These are phyloP conservation scores for Sphaeramia orbicularis DNA, from an alignment of 2,797 vertebrate genomes.

Conservation along the genomic window DNA sequence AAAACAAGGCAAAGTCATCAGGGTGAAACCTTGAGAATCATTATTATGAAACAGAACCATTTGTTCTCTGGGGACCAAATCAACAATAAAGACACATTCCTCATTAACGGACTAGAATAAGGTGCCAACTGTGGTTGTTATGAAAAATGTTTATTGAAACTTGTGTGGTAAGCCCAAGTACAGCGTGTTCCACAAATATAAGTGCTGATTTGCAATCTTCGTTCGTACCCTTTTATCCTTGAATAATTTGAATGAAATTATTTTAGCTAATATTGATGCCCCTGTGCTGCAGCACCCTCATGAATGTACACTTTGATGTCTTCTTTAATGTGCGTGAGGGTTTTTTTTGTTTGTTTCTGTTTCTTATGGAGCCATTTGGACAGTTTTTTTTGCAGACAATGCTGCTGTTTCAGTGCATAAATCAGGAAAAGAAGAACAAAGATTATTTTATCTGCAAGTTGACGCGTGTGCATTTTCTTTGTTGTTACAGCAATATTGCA, in stretches of 20 bases:
- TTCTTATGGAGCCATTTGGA: conserved; percentile 31
- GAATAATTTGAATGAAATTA: conserved; percentile 77
- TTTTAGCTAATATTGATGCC: conserved; percentile 60
- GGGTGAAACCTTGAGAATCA: conserved; percentile 63
- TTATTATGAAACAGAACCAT: conserved; percentile 50
- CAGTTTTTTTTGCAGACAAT: conserved; percentile 53
- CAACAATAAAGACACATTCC: conserved; percentile 62
- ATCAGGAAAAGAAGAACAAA: conserved; percentile 31
- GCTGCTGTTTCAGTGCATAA: conserved; percentile 21
- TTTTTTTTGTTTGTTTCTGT: conserved; percentile 43
- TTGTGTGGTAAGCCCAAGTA: conserved; percentile 52
- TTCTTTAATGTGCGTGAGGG: conserved; percentile 53
- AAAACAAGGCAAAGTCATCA: conserved; percentile 59
- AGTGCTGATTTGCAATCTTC: conserved; percentile 76
- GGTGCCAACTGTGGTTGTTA: conserved; percentile 55
- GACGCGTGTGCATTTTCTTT: not conserved
- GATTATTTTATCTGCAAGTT: not conserved
- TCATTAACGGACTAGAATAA: conserved; percentile 66
- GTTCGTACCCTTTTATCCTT: conserved; percentile 73
- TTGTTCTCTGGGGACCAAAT: conserved; percentile 53
- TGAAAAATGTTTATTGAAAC: conserved; percentile 66
- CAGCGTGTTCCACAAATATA: conserved; percentile 70
- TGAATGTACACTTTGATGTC: conserved; percentile 79
- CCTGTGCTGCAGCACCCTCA: conserved; percentile 59
- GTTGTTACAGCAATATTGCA: not conserved